phyloP scores from a whole-genome alignment of 2,113 vertebrate genomes.

The Larimichthys polyactis region DNA sequence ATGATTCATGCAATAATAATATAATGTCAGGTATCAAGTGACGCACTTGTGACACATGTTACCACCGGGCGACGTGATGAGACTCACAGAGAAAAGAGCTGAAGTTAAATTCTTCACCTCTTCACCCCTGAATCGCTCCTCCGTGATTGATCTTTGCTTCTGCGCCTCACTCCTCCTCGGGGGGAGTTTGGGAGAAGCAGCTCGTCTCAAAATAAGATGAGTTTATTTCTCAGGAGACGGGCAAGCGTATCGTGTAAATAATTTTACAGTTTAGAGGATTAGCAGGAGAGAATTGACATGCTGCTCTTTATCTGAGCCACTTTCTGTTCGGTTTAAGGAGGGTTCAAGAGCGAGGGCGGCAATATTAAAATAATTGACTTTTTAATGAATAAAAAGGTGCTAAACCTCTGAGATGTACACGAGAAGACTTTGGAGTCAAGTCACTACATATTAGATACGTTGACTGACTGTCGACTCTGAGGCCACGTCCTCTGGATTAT shows the following conservation, averaged over 20 bases:
- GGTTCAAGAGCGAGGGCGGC: not conserved
- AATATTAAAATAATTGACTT: not conserved
- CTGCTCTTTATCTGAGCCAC: not conserved
- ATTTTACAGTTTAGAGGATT: constrained; percentile 2
- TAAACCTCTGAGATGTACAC: not conserved
- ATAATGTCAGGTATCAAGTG: no score
- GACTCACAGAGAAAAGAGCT: not conserved
- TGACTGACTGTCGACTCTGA: not conserved
- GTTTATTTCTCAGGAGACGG: not conserved
- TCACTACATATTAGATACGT: not conserved
- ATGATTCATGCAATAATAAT: no score
- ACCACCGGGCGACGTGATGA: not conserved
- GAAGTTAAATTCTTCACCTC: not conserved
- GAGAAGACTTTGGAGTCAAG: not conserved
- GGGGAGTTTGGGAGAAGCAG: not conserved
- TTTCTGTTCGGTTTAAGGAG: not conserved
- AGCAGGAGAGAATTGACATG: not conserved
- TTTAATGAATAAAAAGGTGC: not conserved
- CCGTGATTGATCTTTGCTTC: constrained; percentile 16
- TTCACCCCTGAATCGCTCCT: not conserved
- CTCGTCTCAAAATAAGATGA: not conserved
- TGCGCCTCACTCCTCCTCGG: not conserved
- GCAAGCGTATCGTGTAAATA: not conserved
- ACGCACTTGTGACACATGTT: no score
- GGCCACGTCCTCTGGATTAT: not conserved